A percentile compares a stretch with the other conserved stretches of the same genome.
Evolutionary conservation across 2,113 vertebrate species (phyloP).

Genomic region (Morphnarchus princeps): DNA sequence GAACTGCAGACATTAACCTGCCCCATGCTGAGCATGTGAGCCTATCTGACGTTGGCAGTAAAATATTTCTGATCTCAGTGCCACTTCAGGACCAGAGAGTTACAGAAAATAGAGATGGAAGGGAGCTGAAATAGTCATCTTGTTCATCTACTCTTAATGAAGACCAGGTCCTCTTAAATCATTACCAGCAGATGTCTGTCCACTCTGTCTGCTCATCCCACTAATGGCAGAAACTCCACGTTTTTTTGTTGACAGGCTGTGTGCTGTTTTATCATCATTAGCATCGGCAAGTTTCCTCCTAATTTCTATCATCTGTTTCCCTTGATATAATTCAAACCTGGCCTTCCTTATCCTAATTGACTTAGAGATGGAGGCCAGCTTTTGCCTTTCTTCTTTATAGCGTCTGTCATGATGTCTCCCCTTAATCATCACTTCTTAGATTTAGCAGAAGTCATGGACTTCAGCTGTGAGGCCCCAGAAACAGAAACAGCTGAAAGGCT

Average conservation of each 20-base stretch:
- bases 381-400: neutral
- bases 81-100: neutral
- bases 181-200: neutral
- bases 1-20: neutral
- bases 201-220: neutral
- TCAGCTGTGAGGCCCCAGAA: neutral
- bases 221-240: neutral
- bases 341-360: neutral
- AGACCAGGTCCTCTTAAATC: neutral
- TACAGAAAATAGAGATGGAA: neutral
- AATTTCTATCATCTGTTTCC: neutral
- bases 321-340: neutral
- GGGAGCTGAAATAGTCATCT: neutral
- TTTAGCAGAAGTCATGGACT: neutral
- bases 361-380: neutral
- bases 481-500: neutral
- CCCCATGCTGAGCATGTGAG: neutral
- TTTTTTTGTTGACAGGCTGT: neutral
- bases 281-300: neutral
- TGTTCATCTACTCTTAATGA: neutral
- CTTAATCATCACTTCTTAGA: neutral
- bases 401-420: rapidly evolving
- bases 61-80: neutral
- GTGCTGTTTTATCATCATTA: neutral
- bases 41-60: neutral